phyloP scores from a whole-genome alignment of 2,888 invertebrate genomes.

The Athripsodes cinereus region DNA sequence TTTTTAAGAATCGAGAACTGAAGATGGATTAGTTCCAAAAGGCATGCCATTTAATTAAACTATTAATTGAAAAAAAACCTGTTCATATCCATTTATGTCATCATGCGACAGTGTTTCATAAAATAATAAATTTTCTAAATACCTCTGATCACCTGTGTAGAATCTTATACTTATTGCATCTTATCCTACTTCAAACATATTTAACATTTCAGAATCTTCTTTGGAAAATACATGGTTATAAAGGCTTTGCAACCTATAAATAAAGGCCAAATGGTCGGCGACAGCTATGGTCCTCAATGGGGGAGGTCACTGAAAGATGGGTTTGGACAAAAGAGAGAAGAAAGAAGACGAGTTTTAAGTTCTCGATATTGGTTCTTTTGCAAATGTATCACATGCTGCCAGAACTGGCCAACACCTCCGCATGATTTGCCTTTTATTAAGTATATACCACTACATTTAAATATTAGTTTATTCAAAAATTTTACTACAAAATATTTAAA shows the following conservation, averaged over 20 bases:
- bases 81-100: no score
- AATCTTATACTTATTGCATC: no score
- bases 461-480: not conserved
- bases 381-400: slow-evolving; percentile 62
- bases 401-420: slow-evolving; percentile 61
- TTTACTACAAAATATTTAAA: not conserved
- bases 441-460: not conserved
- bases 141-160: no score
- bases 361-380: slow-evolving; percentile 78
- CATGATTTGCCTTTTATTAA: slow-evolving; percentile 2
- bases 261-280: slow-evolving; percentile 63
- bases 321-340: slow-evolving; percentile 36
- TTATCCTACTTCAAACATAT: no score
- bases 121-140: no score
- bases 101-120: no score
- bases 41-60: no score
- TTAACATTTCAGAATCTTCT: slow-evolving; percentile 59
- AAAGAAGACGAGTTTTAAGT: slow-evolving; percentile 58
- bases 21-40: no score
- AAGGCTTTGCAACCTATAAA: slow-evolving; percentile 59
- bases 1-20: no score
- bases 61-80: no score
- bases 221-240: slow-evolving; percentile 65
- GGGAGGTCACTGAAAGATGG: slow-evolving; percentile 44
- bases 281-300: slow-evolving; percentile 81